A percentile compares a stretch with the other conserved stretches of the same genome.
phyloP scores from a whole-genome alignment of 2,113 vertebrate species.

The Dermatemys mawii region DNA sequence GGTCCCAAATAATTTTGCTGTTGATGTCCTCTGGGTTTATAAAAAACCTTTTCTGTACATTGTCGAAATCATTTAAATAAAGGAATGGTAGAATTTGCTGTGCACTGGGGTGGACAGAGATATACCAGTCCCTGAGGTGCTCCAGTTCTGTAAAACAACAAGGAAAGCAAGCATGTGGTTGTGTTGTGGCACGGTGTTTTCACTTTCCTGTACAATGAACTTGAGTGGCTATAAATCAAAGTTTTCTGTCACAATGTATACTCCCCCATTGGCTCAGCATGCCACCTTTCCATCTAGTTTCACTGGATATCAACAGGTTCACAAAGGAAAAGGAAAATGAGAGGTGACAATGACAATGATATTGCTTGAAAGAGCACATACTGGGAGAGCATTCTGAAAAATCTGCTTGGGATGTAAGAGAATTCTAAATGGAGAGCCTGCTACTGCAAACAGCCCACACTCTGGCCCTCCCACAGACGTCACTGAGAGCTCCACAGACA shows the following conservation, averaged over 20 bases:
- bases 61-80: slow-evolving; percentile 8
- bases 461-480: not conserved
- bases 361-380: not conserved
- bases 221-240: slow-evolving; percentile 33
- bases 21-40: not conserved
- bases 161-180: slow-evolving; percentile 19
- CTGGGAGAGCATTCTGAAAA: not conserved
- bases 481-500: not conserved
- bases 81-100: not conserved
- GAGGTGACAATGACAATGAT: not conserved
- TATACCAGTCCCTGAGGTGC: not conserved
- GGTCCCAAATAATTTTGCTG: not conserved
- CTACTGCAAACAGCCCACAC: not conserved
- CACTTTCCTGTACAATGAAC: not conserved
- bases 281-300: not conserved
- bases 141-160: not conserved
- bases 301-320: not conserved
- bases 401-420: not conserved
- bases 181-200: not conserved
- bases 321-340: not conserved
- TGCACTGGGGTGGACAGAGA: not conserved
- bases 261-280: rapidly evolving
- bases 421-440: not conserved
- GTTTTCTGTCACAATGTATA: slow-evolving; percentile 14
- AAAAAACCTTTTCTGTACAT: not conserved